Percentiles rank a stretch among this genome's conserved stretches.
phyloP scores from a whole-genome alignment of 2,113 vertebrate genomes.

The Rhinopomastus cyanomelas region DNA sequence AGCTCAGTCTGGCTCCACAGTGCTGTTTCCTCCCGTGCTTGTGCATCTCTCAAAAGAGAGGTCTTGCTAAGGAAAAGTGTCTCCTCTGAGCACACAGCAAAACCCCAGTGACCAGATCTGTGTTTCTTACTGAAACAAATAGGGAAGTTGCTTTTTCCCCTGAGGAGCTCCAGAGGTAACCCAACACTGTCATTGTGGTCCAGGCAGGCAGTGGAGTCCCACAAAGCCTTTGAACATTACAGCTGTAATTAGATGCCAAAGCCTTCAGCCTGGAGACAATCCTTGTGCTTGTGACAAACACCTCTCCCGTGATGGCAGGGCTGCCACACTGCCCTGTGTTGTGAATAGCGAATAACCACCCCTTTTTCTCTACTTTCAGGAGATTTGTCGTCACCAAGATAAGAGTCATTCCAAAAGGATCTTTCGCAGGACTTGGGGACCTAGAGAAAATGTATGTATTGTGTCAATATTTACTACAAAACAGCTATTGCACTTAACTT shows the following conservation, averaged over 20 bases:
- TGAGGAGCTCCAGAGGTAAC: background rate
- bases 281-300: background rate
- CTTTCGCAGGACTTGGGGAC: conserved; percentile 76
- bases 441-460: conserved; percentile 84
- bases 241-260: background rate
- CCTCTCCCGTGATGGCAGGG: background rate
- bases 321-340: accelerated
- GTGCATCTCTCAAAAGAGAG: background rate
- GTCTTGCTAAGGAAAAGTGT: background rate
- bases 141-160: background rate
- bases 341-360: background rate
- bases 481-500: background rate
- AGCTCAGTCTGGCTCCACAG: background rate
- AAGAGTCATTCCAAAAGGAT: conserved; percentile 76
- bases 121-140: background rate
- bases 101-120: background rate
- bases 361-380: conserved; percentile 73
- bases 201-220: background rate
- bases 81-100: background rate
- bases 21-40: background rate
- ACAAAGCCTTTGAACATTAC: background rate
- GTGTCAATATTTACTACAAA: background rate
- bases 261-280: background rate
- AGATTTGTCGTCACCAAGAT: conserved; percentile 82
- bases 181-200: background rate